These are phyloP conservation scores for Portevinia maculata DNA, from an alignment of 2,888 invertebrate genomes.

Conservation along the genomic window DNA sequence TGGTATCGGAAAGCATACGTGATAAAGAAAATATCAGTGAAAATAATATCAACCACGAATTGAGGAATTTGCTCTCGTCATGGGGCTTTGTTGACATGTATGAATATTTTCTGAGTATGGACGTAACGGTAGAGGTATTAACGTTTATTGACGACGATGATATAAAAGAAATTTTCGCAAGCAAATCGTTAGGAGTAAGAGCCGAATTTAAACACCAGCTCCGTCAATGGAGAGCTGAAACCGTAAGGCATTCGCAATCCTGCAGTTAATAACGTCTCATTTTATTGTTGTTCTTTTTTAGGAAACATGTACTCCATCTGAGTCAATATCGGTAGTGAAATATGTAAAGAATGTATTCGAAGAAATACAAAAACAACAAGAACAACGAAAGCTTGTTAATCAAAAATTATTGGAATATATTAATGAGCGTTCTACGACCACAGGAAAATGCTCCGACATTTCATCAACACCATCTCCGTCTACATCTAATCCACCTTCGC, in stretches of 20 bases:
- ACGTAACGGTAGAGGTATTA: too few species aligned
- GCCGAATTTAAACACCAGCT: constrained; percentile 24
- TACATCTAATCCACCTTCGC: constrained; percentile 21
- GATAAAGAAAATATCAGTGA: too few species aligned
- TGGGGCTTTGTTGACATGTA: too few species aligned
- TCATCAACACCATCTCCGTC: constrained; percentile 23
- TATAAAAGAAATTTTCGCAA: neutral
- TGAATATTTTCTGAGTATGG: too few species aligned
- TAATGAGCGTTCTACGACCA: neutral
- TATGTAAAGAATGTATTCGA: constrained; percentile 6
- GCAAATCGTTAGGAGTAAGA: constrained; percentile 17
- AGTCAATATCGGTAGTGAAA: neutral
- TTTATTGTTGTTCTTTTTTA: constrained; percentile 2
- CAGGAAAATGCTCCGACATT: neutral
- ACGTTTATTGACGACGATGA: too few species aligned
- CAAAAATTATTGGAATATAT: neutral
- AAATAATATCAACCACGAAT: too few species aligned
- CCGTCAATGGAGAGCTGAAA: neutral
- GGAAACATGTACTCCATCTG: neutral
- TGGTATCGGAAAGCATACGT: too few species aligned
- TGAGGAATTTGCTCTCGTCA: too few species aligned
- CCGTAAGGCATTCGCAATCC: constrained; percentile 3
- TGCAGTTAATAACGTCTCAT: neutral
- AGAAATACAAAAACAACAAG: constrained; percentile 13
- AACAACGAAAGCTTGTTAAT: neutral